Base-by-base conservation (phyloP, 2,113 vertebrate genomes). In the Hyperoodon ampullatus region DNA sequence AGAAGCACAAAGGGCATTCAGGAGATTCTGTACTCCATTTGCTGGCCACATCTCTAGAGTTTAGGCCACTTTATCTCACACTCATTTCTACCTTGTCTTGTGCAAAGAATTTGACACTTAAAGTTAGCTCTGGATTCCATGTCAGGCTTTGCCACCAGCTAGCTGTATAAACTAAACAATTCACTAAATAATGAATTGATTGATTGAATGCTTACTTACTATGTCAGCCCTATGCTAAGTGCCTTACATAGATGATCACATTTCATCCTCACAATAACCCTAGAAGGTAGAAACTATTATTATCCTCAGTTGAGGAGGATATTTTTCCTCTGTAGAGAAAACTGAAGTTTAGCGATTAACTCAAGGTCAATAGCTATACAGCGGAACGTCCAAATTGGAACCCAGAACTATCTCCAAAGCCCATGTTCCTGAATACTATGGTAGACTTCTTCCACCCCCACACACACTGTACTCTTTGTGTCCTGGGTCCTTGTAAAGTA, bases 321-420 rank as follows among this genome's bases (percentile, higher is more conserved):
- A 78, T 68, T 82, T 11, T 66, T 92, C 70, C 24, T 90, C 44
- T 61, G 44, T 53, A 82, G 53, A 92, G 68, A 86, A 95, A 90
- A 93, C 28, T 89, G 19, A 88, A 88, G 21, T 80, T 97, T 90
- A 88, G 55, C 44, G 35, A 89, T 81, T 97, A 60, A 93, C 28
- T 80, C 30, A 66, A 81, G 24, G 39, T 91, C 66, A 96, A 28
- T 77, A 35, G 18, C 3, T 95, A 92, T 63, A 75, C 26, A 44
- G 14, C 60, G 8, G 6, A 88, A 84, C 87, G 42, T 77, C 26
- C 30, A 66, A 75, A 75, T 60, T 44, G 23, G 53, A 93, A 84
- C 95, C 44, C 24, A 70, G 47, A 95, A 68, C 15, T 75, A 3
- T 84, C 60, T 88, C 39, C 80, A 95, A 88, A 88, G 19, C 23